A percentile compares a stretch with the other conserved stretches of the same genome.
phyloP scores from a whole-genome alignment of 2,888 invertebrate species.

The Drosophila buzzatii region DNA sequence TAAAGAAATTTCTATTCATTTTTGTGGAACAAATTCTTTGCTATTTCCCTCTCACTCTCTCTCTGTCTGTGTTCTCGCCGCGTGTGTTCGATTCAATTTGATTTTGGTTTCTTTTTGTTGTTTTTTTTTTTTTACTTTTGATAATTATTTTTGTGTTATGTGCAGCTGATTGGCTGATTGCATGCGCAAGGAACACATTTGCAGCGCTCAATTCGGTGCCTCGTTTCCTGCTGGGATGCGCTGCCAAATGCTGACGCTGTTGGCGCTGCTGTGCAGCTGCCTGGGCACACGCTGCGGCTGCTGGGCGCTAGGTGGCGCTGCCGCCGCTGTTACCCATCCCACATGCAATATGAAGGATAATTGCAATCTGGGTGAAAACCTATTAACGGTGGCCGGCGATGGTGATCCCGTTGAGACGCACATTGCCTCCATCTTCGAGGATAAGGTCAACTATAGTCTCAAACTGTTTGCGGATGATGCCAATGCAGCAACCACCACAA shows the following conservation, averaged over 20 bases:
- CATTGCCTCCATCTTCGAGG: constrained; percentile 83
- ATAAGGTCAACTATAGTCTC: constrained; percentile 83
- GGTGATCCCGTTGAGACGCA: constrained; percentile 79
- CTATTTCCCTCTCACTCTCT: neutral
- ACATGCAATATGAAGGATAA: constrained; percentile 83
- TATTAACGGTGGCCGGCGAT: constrained; percentile 61
- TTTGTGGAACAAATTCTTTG: neutral
- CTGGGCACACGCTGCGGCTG: constrained; percentile 13
- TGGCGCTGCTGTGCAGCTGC: constrained; percentile 27
- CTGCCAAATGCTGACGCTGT: constrained; percentile 8
- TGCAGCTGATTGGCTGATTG: constrained; percentile 15
- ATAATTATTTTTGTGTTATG: constrained; percentile 8
- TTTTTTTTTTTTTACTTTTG: neutral
- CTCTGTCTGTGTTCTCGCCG: neutral
- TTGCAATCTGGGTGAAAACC: constrained; percentile 80
- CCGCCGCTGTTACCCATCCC: constrained; percentile 60
- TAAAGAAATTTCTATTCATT: neutral
- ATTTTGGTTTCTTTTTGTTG: neutral
- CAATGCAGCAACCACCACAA: neutral
- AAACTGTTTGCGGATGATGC: constrained; percentile 82
- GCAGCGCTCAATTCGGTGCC: neutral
- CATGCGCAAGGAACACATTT: constrained; percentile 4
- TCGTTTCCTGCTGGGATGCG: constrained; percentile 19
- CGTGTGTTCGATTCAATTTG: constrained; percentile 3
- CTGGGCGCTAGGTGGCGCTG: constrained; percentile 53